Base-by-base conservation (phyloP, 2,113 vertebrate species). In the Lutjanus erythropterus region DNA sequence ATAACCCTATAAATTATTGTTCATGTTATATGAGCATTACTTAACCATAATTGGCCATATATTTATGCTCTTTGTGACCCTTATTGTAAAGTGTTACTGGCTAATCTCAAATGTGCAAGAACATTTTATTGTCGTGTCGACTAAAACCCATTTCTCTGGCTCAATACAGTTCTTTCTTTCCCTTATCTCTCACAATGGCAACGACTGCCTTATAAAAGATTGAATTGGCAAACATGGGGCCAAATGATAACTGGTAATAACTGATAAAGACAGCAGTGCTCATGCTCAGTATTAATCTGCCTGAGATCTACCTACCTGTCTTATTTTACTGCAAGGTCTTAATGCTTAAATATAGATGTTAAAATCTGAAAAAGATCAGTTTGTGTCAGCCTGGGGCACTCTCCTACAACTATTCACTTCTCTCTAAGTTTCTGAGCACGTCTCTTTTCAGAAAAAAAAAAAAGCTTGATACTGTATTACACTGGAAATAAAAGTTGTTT, bases 381-480 rank as follows among this genome's bases (percentile, higher is more conserved):
- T 46, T 53, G 8, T 56, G 47, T 37, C 25, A 65, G 16, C 18
- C 73, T 56, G 18, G 25, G 23, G 31, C 11, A 18, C 25, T 31
- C 8, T 10, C 35, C 35, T 56, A n/a, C 27, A 42, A 25, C 18
- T 23, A 31, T 69, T 19, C 27, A 47, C 14, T 39, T 25, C 5
- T 62, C 4, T 42, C 16, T 12, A 19, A 0, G 19, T 33, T 53
- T 65, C 31, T 33, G 4, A 71, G 27, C 12, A 12, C 2, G 10
- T 61, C 29, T 62, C 33, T 77, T 25, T 58, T 14, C 47, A 42
- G 46, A 60, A 49, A 35, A 62, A 60, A 49, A 35, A 62, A 60
- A 39, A 42, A 2, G 12, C 2, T 25, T 12, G 1, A 35, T 53
- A n/a, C 37, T 59, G 9, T 14, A n/a, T 42, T 5, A 6, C 44